A percentile compares a stretch with the other conserved stretches of the same genome.
Evolutionary conservation across 2,797 vertebrate species (phyloP).

Genomic region (Acanthurus leucopareius): DNA sequence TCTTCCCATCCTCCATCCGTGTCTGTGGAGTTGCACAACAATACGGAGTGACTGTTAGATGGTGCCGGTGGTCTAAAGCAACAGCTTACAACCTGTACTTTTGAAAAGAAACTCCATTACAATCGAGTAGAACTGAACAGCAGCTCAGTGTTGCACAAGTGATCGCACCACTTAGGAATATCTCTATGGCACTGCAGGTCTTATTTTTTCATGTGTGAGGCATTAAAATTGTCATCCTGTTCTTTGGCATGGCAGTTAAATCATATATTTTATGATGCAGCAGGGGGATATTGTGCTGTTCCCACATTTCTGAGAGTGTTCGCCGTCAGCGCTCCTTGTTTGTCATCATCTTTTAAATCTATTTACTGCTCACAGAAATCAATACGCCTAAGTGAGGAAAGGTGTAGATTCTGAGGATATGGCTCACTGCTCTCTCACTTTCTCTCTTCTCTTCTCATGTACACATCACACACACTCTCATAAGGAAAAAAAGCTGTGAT

Average conservation of each 20-base stretch:
- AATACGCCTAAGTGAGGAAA: slow-evolving; percentile 87
- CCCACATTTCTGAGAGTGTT: slow-evolving; percentile 82
- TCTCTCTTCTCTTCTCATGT: slow-evolving; percentile 26
- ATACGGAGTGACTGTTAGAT: slow-evolving; percentile 25
- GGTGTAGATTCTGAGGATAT: slow-evolving; percentile 82
- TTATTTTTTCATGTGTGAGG: slow-evolving; percentile 60
- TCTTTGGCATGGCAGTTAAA: slow-evolving; percentile 75
- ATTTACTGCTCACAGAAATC: slow-evolving; percentile 87
- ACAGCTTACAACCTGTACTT: slow-evolving; percentile 10
- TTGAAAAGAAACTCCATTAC: slow-evolving; percentile 15
- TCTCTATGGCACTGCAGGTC: slow-evolving; percentile 58
- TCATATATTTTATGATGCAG: slow-evolving; percentile 79
- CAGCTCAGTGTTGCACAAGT: slow-evolving; percentile 23
- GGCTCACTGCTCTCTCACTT: slow-evolving; percentile 60
- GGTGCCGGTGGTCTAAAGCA: not conserved
- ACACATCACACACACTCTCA: slow-evolving; percentile 21
- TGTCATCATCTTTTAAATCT: slow-evolving; percentile 88
- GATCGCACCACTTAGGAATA: slow-evolving; percentile 45
- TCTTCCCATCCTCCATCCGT: slow-evolving; percentile 87
- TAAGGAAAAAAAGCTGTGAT: slow-evolving; percentile 24
- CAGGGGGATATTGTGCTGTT: slow-evolving; percentile 80
- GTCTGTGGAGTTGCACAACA: slow-evolving; percentile 74
- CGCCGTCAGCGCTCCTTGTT: slow-evolving; percentile 83
- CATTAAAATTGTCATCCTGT: slow-evolving; percentile 72
- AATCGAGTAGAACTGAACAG: slow-evolving; percentile 9